phyloP scores from a whole-genome alignment of 2,888 invertebrate species.

The Odontothrips loti region DNA sequence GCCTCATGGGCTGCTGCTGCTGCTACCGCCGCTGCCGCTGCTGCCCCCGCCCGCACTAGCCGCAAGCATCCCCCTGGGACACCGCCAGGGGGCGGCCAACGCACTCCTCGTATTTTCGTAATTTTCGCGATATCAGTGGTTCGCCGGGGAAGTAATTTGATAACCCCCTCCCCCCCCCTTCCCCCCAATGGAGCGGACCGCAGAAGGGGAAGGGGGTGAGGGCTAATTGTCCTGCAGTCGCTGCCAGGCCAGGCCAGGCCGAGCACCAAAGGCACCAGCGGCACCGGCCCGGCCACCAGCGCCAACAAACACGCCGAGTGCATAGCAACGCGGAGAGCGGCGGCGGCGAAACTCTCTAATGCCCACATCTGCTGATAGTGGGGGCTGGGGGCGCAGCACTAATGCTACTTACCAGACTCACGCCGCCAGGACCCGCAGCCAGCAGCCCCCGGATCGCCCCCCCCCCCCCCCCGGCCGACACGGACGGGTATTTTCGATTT shows the following conservation, averaged over 20 bases:
- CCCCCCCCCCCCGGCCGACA: not conserved
- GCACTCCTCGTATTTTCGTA: slow-evolving; percentile 11
- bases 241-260: not conserved
- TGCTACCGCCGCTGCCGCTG: not conserved
- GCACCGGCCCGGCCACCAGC: too few relatives aligned
- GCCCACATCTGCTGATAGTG: slow-evolving; percentile 20
- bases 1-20: not conserved
- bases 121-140: slow-evolving; percentile 18
- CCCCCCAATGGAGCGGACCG: not conserved
- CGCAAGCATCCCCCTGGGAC: not conserved
- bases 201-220: not conserved
- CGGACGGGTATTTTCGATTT: too few relatives aligned
- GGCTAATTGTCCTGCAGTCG: slow-evolving; percentile 3
- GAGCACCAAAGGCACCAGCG: too few relatives aligned
- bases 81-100: not conserved
- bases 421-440: not conserved
- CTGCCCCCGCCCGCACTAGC: not conserved
- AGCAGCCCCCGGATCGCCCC: not conserved
- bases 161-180: not conserved
- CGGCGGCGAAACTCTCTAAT: not conserved
- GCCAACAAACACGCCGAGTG: too few relatives aligned
- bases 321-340: not conserved
- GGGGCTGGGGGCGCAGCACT: not conserved
- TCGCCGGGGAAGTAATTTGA: slow-evolving; percentile 13
- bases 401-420: slow-evolving; percentile 20